Evolutionary conservation across 2,888 invertebrate genomes (phyloP).

Genomic region (Alentia gelatinosa): DNA sequence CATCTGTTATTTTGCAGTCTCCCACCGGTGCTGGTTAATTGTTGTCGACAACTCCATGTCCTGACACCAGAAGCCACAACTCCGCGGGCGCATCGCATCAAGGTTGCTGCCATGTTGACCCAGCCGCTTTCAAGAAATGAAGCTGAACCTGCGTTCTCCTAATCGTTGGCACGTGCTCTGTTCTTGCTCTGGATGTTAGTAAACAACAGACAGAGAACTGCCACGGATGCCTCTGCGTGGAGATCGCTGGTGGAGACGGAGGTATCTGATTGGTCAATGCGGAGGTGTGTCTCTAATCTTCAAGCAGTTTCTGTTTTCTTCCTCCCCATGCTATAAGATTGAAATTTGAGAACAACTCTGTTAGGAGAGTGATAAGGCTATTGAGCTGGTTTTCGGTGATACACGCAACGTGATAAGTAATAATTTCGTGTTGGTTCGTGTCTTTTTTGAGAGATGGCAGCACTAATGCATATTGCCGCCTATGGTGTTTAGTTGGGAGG

Average conservation of each 20-base stretch:
- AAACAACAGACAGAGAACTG: neutral
- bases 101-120: constrained; percentile 50
- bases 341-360: no score
- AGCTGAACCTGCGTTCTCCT: neutral
- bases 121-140: neutral
- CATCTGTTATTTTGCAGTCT: neutral
- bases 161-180: neutral
- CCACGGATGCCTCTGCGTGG: neutral
- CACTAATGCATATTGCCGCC: neutral
- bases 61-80: neutral
- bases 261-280: neutral
- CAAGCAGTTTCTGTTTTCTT: neutral
- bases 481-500: no score
- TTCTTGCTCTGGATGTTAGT: neutral
- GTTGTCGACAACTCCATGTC: constrained; percentile 20
- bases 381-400: neutral
- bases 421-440: neutral
- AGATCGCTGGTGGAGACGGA: neutral
- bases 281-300: neutral
- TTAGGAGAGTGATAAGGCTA: no score
- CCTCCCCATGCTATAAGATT: no score
- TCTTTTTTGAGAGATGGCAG: neutral
- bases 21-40: neutral
- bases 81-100: constrained; percentile 34
- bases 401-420: no score